These are phyloP conservation scores for Stegana nigrithorax DNA, from an alignment of 2,888 invertebrate genomes.

Conservation along the genomic window DNA sequence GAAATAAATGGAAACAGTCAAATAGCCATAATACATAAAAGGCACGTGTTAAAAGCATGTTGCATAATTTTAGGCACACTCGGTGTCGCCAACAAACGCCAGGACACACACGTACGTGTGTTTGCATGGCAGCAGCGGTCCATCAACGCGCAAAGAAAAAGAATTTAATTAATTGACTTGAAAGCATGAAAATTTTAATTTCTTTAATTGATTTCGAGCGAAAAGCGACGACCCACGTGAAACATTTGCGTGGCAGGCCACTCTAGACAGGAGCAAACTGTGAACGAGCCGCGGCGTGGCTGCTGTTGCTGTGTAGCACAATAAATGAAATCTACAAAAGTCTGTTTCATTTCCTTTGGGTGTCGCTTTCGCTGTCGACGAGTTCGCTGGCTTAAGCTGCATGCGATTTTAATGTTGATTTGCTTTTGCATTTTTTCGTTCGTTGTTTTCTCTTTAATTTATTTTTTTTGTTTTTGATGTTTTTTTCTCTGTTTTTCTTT, in stretches of 20 bases:
- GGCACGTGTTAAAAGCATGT: slow-evolving; percentile 19
- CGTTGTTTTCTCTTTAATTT: neutral
- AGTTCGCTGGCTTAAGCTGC: too few species aligned
- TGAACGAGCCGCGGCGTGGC: neutral
- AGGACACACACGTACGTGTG: too few species aligned
- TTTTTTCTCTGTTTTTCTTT: slow-evolving; percentile 27
- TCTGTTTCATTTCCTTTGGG: too few species aligned
- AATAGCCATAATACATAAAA: slow-evolving; percentile 18
- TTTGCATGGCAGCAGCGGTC: too few species aligned
- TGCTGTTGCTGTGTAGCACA: neutral
- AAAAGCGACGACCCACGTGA: neutral
- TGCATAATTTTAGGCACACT: slow-evolving; percentile 16
- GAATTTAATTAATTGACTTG: slow-evolving; percentile 62
- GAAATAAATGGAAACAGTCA: too few species aligned
- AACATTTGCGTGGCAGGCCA: neutral
- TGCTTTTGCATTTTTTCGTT: neutral
- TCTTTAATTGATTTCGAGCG: slow-evolving; percentile 60
- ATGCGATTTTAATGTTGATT: too few species aligned
- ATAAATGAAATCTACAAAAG: slow-evolving; percentile 16
- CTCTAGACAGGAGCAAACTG: neutral
- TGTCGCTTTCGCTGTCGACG: slow-evolving; percentile 18
- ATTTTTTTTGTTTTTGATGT: slow-evolving; percentile 1
- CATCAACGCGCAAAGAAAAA: neutral
- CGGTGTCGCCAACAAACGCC: neutral
- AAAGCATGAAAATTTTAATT: slow-evolving; percentile 57